Evolutionary conservation across 2,113 vertebrate species (phyloP).

Genomic region (Craseonycteris thonglongyai): DNA sequence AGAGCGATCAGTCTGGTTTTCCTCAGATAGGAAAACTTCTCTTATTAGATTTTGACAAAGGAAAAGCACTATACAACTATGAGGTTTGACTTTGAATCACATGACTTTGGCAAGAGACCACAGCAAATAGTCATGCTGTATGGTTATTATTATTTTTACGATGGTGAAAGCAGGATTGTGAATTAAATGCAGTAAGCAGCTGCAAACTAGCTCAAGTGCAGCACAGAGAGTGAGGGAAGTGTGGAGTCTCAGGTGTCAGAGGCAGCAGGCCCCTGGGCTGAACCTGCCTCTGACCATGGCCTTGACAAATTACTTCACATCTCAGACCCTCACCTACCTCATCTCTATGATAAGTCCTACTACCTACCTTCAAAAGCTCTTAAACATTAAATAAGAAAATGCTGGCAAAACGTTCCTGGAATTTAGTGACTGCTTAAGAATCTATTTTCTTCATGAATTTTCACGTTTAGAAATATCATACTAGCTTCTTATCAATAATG

Average conservation of each 20-base stretch:
- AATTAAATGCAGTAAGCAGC: not conserved
- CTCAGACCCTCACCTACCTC: not conserved
- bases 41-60: not conserved
- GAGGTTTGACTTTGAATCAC: conserved; percentile 3
- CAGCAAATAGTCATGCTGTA: not conserved
- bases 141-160: not conserved
- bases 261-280: not conserved
- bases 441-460: not conserved
- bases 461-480: not conserved
- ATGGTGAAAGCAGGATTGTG: not conserved
- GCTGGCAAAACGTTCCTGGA: not conserved
- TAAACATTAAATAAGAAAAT: not conserved
- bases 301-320: not conserved
- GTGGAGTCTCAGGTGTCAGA: not conserved
- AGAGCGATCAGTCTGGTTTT: not conserved
- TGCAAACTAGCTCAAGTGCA: not conserved
- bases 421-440: not conserved
- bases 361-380: not conserved
- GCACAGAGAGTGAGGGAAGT: not conserved
- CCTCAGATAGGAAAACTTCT: not conserved
- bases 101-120: not conserved
- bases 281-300: not conserved
- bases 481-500: not conserved
- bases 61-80: not conserved
- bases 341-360: not conserved